Base-by-base conservation (phyloP, 2,888 invertebrate species). In the Meganola albula region DNA sequence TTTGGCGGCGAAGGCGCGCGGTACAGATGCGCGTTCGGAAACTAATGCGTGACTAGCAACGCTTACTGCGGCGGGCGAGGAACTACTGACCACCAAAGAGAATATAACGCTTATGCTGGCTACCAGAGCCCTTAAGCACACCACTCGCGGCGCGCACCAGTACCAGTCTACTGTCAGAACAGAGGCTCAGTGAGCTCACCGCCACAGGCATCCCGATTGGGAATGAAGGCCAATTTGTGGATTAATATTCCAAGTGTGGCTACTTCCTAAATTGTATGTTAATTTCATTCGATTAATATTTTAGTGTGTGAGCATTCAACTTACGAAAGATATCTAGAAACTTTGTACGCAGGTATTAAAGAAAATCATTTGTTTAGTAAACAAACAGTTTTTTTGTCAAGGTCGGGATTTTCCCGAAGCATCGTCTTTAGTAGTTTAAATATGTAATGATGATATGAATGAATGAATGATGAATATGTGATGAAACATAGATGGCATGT, bases 41-140 rank as follows among this genome's bases (percentile, higher is more conserved):
- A 83, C 84, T 84, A 83, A 77, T 67, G 75, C 71, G 60, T 56
- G 74, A 74, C 80, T 83, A 82, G 82, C 69, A 73, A 77, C 82
- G 82, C 64, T 72, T 73, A 74, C 83, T 83, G 82, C 79, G 74
- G 67, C 67, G 74, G 59, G 63, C 69, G 63, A 70, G 67, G 74
- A 73, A 74, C 64, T 56, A 76, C 79, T 75, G 80, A 63, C 74
- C n/a, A n/a, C n/a, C n/a, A n/a, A n/a, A n/a, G n/a, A n/a, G n/a
- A n/a, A n/a, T n/a, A n/a, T n/a, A n/a, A n/a, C n/a, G n/a, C n/a
- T n/a, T n/a, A n/a, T 47, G 53, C 57, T 58, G 48, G 58, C 65
- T 16, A 16, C 16, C 16, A 62, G 62, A 58, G 61, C 60, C 51
- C 57, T 50, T 72, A 65, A 61, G 62, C 63, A 63, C 51, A 50